Evolutionary conservation across 2,797 vertebrate genomes (phyloP), one percentile per base, ranked within the genome.

Genomic region (Neosilurus mollespiculum): DNA sequence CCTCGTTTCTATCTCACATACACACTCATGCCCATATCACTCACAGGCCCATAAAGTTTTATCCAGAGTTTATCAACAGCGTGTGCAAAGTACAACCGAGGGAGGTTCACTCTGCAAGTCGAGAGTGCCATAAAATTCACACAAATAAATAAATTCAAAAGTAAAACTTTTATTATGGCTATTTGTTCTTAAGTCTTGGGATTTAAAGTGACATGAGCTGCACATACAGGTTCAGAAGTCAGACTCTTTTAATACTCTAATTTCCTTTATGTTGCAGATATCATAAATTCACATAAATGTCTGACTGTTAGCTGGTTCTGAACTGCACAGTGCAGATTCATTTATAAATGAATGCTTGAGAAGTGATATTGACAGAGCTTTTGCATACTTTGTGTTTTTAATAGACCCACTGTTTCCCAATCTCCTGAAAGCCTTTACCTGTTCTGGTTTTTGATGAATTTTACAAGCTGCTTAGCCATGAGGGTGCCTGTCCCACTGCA

Each of bases 11-110:
- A 49, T 3, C 58, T 70, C 78, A 76, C 70, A 83, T 49, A 76
- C 69, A 34, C 59, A 69, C 61, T 51, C 34, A 69, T 34, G 24
- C 78, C 37, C 59, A 81, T 54, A 71, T 83, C 83, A 86, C 78
- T 88, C 84, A 88, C 87, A 92, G 89, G 91, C 84, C 90, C 91
- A 93, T 94, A 91, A 92, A 92, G 86, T 91, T 93, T 93, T 90
- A 92, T 83, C 91, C 88, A 92, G 89, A 92, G 84, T 93, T 93
- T 88, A 89, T 92, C 91, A 92, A 93, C 89, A 87, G 87, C 87
- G 86, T 90, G 87, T 75, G 82, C 87, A 87, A 65, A 89, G 89
- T 90, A 92, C 92, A 92, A 91, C 49, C 30, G 90, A 90, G 93
- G 92, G 92, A 94, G 93, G 91, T 59, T 83, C 88, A 88, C 88